Conservation (phyloP, 2,113 vertebrate species). For the Shinisaurus crocodilurus region DNA sequence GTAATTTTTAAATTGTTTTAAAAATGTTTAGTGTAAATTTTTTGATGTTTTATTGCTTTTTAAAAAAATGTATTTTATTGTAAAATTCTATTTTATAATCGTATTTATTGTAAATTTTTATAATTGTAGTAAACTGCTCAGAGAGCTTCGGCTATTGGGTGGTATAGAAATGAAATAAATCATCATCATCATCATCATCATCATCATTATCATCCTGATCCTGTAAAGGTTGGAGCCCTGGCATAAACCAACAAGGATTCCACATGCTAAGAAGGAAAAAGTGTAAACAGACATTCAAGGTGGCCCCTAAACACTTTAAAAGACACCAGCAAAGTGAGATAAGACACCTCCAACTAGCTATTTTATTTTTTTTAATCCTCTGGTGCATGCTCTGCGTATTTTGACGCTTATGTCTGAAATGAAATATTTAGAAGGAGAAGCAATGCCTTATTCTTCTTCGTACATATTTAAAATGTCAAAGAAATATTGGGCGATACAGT, state of each 20-base stretch:
- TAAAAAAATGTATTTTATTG: too few relatives aligned
- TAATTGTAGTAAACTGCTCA: too few relatives aligned
- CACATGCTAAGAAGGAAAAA: neutral
- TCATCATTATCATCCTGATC: too few relatives aligned
- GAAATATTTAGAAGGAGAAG: neutral
- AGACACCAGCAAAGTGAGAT: neutral
- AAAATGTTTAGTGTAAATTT: too few relatives aligned
- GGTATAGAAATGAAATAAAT: too few relatives aligned
- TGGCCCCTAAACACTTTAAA: neutral
- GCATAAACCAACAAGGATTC: neutral
- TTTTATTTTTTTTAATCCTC: neutral
- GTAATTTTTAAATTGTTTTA: too few relatives aligned
- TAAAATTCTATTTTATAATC: too few relatives aligned
- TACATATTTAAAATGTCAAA: neutral
- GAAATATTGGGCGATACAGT: neutral
- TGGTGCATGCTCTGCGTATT: neutral
- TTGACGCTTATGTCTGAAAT: neutral
- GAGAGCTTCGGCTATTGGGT: too few relatives aligned
- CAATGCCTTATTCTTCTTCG: neutral
- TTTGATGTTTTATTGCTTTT: too few relatives aligned
- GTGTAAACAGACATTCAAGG: neutral
- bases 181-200: too few relatives aligned
- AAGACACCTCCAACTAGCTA: neutral
- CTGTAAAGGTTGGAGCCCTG: neutral
- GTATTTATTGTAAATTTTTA: too few relatives aligned